Base-by-base conservation (phyloP, 2,113 vertebrate species). In the Halichoerus grypus region DNA sequence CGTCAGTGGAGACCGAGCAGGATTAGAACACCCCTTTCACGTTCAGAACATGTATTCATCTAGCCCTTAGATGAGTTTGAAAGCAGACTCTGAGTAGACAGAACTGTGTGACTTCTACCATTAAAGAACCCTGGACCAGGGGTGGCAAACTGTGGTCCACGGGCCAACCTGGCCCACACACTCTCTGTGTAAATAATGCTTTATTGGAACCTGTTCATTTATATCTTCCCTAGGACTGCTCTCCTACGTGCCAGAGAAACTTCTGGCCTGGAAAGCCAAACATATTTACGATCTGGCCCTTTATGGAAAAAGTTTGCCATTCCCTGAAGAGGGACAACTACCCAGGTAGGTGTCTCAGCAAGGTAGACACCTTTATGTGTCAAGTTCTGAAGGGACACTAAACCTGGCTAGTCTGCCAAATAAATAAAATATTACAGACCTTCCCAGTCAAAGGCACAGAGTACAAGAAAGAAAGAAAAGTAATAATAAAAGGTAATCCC, bases 351-450 rank as follows among this genome's bases (percentile, higher is more conserved):
- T 28, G n/a, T 36, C 53, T 72, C 82, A 91, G 85, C 36, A 9
- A 72, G 77, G 65, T 15, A 82, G 92, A 74, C 59, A 96, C 97
- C 97, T 97, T 97, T 88, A 96, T 91, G 97, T 97, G 97, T 14
- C 0, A 39, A 88, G 97, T 91, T 98, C 98, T 97, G 91, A 98
- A 98, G 98, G 88, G 97, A 96, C 22, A 8, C 97, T 96, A 86
- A 95, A 97, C 96, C 97, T 96, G 97, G 91, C 95, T 98, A 84
- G 97, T 92, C 97, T 98, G 98, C 96, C 98, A 97, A 59, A 96
- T 97, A 98, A 98, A 98, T 98, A 98, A 99, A 98, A 98, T 98
- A 97, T 96, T 94, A 97, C 94, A 98, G 98, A 96, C 95, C 96
- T 98, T 98, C 93, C 97, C 97, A 98, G 97, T 98, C 98, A 98